Conservation (phyloP, 2,797 vertebrate genomes). For the Lepilemur ruficaudatus region DNA sequence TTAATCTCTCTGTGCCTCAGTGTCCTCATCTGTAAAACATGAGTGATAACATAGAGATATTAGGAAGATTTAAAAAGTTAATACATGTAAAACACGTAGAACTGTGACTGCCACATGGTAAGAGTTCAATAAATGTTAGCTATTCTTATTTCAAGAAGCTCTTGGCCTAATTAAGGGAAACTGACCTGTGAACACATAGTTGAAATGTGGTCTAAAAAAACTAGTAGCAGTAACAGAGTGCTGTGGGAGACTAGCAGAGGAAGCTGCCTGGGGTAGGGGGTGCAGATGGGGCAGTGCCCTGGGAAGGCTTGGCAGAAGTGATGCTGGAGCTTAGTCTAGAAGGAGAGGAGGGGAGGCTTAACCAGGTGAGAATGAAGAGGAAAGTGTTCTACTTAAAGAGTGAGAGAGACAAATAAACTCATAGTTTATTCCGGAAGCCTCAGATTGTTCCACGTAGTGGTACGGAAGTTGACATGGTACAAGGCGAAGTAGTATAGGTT, state of each 20-base stretch:
- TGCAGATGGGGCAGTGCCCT: not conserved
- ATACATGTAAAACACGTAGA: not conserved
- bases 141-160: slow-evolving; percentile 27
- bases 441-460: not conserved
- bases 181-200: not conserved
- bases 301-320: not conserved
- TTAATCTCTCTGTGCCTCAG: not conserved
- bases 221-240: not conserved
- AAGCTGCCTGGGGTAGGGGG: not conserved
- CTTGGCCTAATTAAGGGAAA: not conserved
- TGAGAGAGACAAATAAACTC: not conserved
- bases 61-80: not conserved
- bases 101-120: not conserved
- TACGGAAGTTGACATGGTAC: not conserved
- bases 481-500: not conserved
- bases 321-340: not conserved
- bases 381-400: not conserved
- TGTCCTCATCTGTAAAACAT: not conserved
- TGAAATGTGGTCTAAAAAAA: not conserved
- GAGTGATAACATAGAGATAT: not conserved
- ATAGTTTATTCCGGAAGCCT: slow-evolving; percentile 8
- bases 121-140: slow-evolving; percentile 16
- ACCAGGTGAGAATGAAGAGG: not conserved
- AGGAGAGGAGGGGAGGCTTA: not conserved
- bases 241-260: not conserved